phyloP scores from a whole-genome alignment of 2,797 vertebrate genomes.

The Pantherophis vulpinus region DNA sequence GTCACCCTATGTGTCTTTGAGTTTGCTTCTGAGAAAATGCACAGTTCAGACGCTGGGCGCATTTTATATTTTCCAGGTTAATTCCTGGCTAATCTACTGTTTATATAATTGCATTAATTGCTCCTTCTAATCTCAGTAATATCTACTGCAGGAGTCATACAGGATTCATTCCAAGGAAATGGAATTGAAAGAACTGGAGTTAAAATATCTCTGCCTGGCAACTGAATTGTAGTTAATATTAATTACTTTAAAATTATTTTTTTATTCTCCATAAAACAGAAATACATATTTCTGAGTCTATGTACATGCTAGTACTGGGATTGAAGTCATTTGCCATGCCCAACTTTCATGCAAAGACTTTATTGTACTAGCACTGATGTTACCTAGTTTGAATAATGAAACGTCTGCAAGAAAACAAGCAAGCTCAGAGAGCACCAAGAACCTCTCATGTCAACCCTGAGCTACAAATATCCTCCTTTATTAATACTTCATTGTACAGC shows the following conservation, averaged over 20 bases:
- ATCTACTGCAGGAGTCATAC: conserved; percentile 78
- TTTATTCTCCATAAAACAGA: conserved; percentile 3
- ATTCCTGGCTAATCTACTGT: conserved; percentile 72
- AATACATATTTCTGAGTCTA: conserved; percentile 31
- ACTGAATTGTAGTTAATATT: conserved; percentile 56
- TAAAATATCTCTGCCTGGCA: conserved; percentile 65
- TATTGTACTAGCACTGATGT: not conserved
- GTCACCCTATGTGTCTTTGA: conserved; percentile 64
- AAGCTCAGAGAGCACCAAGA: not conserved
- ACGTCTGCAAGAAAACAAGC: not conserved
- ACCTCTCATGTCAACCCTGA: too few relatives aligned
- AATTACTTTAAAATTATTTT: conserved; percentile 67
- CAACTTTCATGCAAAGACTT: not conserved
- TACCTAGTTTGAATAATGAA: not conserved
- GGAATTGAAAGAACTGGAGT: conserved; percentile 65
- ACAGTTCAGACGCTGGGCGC: conserved; percentile 51
- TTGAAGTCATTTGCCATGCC: not conserved
- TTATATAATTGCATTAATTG: conserved; percentile 75
- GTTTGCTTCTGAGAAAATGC: conserved; percentile 53
- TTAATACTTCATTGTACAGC: not conserved
- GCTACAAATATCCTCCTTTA: not conserved
- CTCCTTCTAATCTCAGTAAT: conserved; percentile 72
- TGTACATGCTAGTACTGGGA: not conserved
- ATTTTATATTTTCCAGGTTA: conserved; percentile 75
- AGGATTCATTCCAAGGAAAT: conserved; percentile 66